Percentiles rank a stretch among this genome's conserved stretches.
Evolutionary conservation across 2,797 vertebrate species (phyloP).

Genomic region (Varecia variegata): DNA sequence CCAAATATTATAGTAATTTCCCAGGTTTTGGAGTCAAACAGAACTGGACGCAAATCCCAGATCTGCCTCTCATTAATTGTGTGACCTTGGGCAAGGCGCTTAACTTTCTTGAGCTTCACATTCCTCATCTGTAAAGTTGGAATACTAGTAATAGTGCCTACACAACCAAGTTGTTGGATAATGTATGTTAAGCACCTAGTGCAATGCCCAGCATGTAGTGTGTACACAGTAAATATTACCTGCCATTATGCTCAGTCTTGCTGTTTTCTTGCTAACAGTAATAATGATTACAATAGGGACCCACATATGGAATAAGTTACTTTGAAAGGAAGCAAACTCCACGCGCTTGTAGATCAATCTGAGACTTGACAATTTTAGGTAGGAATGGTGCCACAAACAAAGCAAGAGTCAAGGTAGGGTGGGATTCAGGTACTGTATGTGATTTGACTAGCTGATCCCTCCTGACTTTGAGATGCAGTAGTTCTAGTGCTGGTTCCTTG

Average conservation of each 20-base stretch:
- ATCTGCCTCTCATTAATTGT: conserved; percentile 7
- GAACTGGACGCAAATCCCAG: neutral
- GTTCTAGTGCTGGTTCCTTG: neutral
- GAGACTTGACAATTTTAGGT: neutral
- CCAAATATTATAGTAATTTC: neutral
- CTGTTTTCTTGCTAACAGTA: conserved; percentile 36
- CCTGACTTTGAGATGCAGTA: neutral
- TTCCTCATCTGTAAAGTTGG: neutral
- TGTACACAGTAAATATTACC: neutral
- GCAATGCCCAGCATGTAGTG: neutral
- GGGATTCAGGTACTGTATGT: neutral
- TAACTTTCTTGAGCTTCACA: neutral
- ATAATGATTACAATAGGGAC: neutral
- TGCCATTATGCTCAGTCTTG: neutral
- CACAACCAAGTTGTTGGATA: neutral
- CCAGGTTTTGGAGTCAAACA: conserved; percentile 41
- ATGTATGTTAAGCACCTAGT: neutral
- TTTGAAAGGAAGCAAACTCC: neutral
- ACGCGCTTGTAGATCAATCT: neutral
- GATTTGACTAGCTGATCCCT: neutral
- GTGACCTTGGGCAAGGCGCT: neutral
- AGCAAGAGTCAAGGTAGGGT: neutral
- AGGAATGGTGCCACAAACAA: neutral
- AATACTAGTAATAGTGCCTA: neutral
- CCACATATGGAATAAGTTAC: neutral